phyloP scores from a whole-genome alignment of 2,113 vertebrate genomes.

The Pluvianellus socialis region DNA sequence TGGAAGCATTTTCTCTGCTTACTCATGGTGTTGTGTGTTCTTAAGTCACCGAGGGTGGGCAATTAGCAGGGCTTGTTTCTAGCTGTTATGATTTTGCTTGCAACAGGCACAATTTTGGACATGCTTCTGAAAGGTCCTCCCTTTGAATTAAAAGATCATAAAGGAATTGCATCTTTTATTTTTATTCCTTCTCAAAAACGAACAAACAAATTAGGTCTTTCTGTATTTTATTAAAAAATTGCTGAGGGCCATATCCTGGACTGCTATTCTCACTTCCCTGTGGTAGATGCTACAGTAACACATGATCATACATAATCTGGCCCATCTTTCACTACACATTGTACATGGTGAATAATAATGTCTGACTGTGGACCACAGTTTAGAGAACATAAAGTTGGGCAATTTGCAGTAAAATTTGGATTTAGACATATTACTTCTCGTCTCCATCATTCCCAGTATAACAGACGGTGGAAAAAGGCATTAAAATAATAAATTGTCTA shows the following conservation, averaged over 20 bases:
- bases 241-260: background rate
- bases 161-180: background rate
- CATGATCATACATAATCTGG: background rate
- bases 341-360: slow-evolving; percentile 9
- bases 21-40: fast-evolving
- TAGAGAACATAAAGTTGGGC: slow-evolving; percentile 41
- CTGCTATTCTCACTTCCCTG: background rate
- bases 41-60: background rate
- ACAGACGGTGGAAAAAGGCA: slow-evolving; percentile 33
- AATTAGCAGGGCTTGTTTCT: background rate
- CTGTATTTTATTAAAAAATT: background rate
- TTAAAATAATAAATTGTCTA: slow-evolving; percentile 60
- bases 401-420: slow-evolving; percentile 64
- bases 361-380: slow-evolving; percentile 34
- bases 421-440: slow-evolving; percentile 47
- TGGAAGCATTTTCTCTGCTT: background rate
- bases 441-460: slow-evolving; percentile 32
- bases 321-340: background rate
- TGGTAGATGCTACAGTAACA: background rate
- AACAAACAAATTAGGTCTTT: background rate
- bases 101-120: background rate
- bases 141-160: background rate
- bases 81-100: background rate
- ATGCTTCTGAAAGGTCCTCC: background rate
- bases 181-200: background rate